Conservation (phyloP, 1,140 invertebrate genomes). For the Trachelipus rathkii region DNA sequence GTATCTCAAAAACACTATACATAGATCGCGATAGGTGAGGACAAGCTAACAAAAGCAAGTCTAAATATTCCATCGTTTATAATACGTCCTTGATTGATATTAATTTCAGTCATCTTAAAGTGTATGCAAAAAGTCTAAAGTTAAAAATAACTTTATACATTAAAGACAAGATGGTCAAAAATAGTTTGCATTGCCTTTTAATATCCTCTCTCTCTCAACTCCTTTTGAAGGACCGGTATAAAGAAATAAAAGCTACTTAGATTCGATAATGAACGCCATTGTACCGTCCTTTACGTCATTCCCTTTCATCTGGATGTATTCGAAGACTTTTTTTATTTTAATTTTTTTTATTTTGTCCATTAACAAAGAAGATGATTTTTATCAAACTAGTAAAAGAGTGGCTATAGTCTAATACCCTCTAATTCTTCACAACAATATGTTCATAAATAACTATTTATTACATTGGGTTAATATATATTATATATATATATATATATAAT, state of each 20-base stretch:
- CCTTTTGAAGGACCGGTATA: no score
- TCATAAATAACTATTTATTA: not conserved
- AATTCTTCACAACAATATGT: not conserved
- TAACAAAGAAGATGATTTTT: slow-evolving; percentile 3
- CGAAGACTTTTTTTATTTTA: not conserved
- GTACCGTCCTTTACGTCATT: no score
- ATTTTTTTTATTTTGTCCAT: not conserved
- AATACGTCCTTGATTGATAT: not conserved
- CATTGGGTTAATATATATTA: no score
- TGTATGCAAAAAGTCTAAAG: not conserved
- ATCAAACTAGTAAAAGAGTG: not conserved
- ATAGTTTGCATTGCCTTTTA: no score
- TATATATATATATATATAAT: no score
- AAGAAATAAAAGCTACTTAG: slow-evolving; percentile 5
- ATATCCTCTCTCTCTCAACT: no score
- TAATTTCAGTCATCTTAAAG: not conserved
- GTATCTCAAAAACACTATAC: no score
- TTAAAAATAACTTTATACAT: not conserved
- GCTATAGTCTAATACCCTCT: not conserved
- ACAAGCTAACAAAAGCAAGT: slow-evolving; percentile 5
- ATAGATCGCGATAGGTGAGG: not conserved
- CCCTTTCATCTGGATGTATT: no score
- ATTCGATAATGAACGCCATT: not conserved
- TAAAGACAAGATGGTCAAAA: not conserved
- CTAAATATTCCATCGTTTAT: not conserved